Evolutionary conservation across 2,888 invertebrate genomes (phyloP).

Genomic region (Andrena camellia): DNA sequence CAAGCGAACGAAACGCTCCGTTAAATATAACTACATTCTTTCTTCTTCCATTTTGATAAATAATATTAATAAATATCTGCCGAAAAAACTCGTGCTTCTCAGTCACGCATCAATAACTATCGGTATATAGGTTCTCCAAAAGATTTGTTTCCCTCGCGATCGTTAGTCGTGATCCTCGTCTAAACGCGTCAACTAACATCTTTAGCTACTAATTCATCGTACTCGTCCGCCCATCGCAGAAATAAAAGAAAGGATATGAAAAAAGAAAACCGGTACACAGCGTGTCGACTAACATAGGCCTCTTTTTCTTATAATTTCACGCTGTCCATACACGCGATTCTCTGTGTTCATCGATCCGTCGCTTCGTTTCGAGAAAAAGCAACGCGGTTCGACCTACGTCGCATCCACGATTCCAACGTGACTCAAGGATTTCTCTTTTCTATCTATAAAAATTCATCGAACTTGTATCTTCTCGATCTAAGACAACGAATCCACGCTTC

Average conservation of each 20-base stretch:
- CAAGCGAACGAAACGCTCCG: slow-evolving; percentile 73
- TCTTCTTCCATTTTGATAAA: slow-evolving; percentile 65
- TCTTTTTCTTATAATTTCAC: slow-evolving; percentile 13
- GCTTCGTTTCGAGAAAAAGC: slow-evolving; percentile 38
- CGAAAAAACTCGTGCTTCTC: slow-evolving; percentile 63
- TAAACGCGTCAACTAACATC: slow-evolving; percentile 46
- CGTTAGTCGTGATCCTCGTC: slow-evolving; percentile 28
- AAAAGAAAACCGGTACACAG: slow-evolving; percentile 15
- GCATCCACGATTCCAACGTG: background rate
- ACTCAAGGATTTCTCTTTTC: background rate
- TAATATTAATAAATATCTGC: slow-evolving; percentile 73
- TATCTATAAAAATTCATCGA: background rate
- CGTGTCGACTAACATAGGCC: slow-evolving; percentile 57
- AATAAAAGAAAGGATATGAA: slow-evolving; percentile 7
- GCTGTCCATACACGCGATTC: slow-evolving; percentile 2
- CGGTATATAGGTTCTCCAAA: slow-evolving; percentile 67
- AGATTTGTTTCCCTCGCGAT: slow-evolving; percentile 43
- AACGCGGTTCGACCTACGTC: slow-evolving; percentile 26
- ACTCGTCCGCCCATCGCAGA: slow-evolving; percentile 46
- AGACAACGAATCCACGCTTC: background rate
- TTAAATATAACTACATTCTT: slow-evolving; percentile 61
- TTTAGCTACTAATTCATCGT: slow-evolving; percentile 39
- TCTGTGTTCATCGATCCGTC: slow-evolving; percentile 14
- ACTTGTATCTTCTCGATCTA: background rate
- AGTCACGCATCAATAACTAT: slow-evolving; percentile 64